Percentiles rank a stretch among this genome's conserved stretches.
These are phyloP conservation scores for Echinarachnius parma DNA, from an alignment of 53 echinoderm and acorn worm species.

Conservation along the genomic window DNA sequence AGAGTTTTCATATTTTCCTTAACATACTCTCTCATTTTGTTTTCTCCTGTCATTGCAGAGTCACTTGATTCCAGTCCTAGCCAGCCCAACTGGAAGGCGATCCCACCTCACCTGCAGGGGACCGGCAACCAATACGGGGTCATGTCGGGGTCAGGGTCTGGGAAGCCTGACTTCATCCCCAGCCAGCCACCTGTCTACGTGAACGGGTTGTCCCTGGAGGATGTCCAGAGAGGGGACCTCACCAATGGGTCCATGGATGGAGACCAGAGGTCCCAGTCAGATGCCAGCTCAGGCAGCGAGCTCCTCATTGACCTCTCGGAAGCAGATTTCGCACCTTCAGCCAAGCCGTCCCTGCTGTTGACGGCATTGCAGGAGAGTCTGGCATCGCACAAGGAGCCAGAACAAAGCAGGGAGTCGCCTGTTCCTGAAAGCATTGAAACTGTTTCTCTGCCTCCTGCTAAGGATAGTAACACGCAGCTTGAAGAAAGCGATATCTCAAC, in stretches of 20 bases:
- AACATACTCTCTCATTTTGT: constrained; percentile 8
- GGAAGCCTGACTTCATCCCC: constrained; percentile 22
- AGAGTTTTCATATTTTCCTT: no score
- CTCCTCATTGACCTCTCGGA: constrained; percentile 87
- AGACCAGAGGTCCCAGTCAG: constrained; percentile 43
- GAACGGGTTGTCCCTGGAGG: constrained; percentile 33
- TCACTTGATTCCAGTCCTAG: neutral
- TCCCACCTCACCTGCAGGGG: constrained; percentile 34
- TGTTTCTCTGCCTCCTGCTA: no score
- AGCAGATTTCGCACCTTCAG: constrained; percentile 92
- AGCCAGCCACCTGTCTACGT: neutral
- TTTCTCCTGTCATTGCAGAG: neutral
- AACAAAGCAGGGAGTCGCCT: neutral
- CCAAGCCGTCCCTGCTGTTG: constrained; percentile 53
- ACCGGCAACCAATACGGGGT: neutral
- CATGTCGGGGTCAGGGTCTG: constrained; percentile 10
- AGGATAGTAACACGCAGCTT: constrained; percentile 61
- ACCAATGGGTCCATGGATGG: constrained; percentile 31
- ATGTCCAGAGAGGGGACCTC: constrained; percentile 28
- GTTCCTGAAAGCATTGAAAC: no score
- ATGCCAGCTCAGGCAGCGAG: constrained; percentile 50
- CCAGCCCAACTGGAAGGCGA: constrained; percentile 41
- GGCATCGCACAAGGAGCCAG: constrained; percentile 3
- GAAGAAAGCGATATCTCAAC: constrained; percentile 46
- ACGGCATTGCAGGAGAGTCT: constrained; percentile 42